Base-by-base conservation (phyloP, 2,888 invertebrate genomes). In the Drosophila rubida region DNA sequence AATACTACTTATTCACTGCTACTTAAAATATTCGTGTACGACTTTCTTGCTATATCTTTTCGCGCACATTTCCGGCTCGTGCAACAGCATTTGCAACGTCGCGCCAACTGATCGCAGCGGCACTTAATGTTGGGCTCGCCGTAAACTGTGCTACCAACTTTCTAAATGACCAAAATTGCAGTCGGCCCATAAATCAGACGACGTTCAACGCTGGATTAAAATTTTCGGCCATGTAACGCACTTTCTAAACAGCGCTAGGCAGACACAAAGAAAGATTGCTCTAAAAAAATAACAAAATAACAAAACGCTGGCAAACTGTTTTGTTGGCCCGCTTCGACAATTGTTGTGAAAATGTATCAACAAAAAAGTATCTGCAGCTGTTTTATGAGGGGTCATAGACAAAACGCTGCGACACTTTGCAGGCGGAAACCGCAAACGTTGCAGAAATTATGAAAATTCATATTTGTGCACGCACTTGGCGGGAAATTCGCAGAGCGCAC, bases 361-460 rank as follows among this genome's bases (percentile, higher is more conserved):
- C 50, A 68, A 50, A 62, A 50, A 50, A 13, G 16, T 42, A 53
- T 65, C 57, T 79, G 81, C 85, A 78, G 81, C 78, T 76, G 73
- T 61, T 86, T 81, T 78, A 85, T 62, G 72, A 67, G 78, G 64
- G 67, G 68, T 77, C 58, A 50, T n/a, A 42, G 48, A 46, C 19
- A 61, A 32, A 53, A 59, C 62, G 49, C 19, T 58, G 60, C 50
- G 42, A 49, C 55, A 53, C 66, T 55, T 44, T 35, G n/a, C 67
- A 55, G 69, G 23, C 72, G 59, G 63, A 75, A 70, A 87, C 77
- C 79, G 82, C 87, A 77, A 65, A 78, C 75, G 65, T 69, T 73
- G 86, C 76, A 70, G 73, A 84, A 88, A 77, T 89, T 88, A 88
- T 90, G 88, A 89, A 89, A 82, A 81, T 88, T 88, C 80, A 89